phyloP scores from a whole-genome alignment of 2,797 vertebrate species.

The Notolepis coatsorum region DNA sequence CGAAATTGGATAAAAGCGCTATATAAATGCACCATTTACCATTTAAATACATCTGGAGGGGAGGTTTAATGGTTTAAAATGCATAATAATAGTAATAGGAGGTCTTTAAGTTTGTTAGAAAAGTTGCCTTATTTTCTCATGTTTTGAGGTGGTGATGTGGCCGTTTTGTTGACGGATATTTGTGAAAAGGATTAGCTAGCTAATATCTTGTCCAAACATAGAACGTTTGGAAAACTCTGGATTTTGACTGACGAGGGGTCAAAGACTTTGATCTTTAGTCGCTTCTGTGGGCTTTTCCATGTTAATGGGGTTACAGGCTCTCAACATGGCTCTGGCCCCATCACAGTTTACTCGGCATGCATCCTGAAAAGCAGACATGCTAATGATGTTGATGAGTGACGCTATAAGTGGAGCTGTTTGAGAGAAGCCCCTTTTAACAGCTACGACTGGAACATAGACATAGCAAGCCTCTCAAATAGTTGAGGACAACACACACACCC shows the following conservation, averaged over 20 bases:
- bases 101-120: too few species aligned
- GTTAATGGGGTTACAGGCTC: slow-evolving; percentile 17
- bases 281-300: slow-evolving; percentile 41
- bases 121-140: too few species aligned
- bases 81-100: too few species aligned
- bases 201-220: not conserved
- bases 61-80: too few species aligned
- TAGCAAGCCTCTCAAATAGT: too few species aligned
- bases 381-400: slow-evolving; percentile 79
- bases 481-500: too few species aligned
- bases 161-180: too few species aligned
- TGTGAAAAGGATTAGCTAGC: not conserved
- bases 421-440: slow-evolving; percentile 68
- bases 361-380: slow-evolving; percentile 74
- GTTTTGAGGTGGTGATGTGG: too few species aligned
- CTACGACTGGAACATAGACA: slow-evolving; percentile 65
- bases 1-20: too few species aligned
- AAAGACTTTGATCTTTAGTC: slow-evolving; percentile 35
- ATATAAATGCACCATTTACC: too few species aligned
- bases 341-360: slow-evolving; percentile 67
- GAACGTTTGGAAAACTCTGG: not conserved
- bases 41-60: too few species aligned
- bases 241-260: not conserved
- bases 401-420: slow-evolving; percentile 58
- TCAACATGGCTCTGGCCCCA: slow-evolving; percentile 8